Evolutionary conservation across 2,797 vertebrate species (phyloP).

Genomic region (Pipistrellus nathusii): DNA sequence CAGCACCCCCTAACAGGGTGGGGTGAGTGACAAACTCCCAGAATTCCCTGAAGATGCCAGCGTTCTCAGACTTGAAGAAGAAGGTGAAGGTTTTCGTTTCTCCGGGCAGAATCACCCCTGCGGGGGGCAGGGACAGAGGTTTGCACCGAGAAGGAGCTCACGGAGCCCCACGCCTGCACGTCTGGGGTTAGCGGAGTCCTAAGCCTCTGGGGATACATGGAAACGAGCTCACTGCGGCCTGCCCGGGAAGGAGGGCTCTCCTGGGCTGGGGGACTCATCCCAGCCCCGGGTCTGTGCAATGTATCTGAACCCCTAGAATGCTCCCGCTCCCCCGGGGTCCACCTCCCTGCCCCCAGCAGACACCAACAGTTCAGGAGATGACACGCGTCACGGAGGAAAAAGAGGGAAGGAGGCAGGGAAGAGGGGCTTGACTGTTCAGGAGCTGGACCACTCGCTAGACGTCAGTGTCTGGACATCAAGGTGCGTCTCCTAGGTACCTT

Average conservation of each 20-base stretch:
- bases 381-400: background rate
- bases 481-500: slow-evolving; percentile 86
- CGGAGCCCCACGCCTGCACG: background rate
- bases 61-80: slow-evolving; percentile 91
- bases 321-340: background rate
- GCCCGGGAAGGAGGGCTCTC: background rate
- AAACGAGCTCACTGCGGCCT: background rate
- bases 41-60: slow-evolving; percentile 91
- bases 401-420: background rate
- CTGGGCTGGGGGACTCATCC: background rate
- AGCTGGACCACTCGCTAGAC: background rate
- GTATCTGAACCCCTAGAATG: background rate
- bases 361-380: background rate
- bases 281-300: background rate
- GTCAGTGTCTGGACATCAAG: background rate
- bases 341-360: background rate
- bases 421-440: background rate
- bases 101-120: slow-evolving; percentile 93
- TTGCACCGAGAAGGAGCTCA: background rate
- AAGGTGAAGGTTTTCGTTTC: slow-evolving; percentile 88
- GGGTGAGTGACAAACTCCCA: slow-evolving; percentile 96
- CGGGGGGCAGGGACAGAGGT: slow-evolving; percentile 48
- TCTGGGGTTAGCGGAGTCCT: background rate
- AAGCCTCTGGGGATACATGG: too few relatives aligned
- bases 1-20: slow-evolving; percentile 92